Evolutionary conservation across 1,140 invertebrate species (phyloP), one percentile per base, ranked within the genome.

Genomic region (Teleogryllus occipitalis): DNA sequence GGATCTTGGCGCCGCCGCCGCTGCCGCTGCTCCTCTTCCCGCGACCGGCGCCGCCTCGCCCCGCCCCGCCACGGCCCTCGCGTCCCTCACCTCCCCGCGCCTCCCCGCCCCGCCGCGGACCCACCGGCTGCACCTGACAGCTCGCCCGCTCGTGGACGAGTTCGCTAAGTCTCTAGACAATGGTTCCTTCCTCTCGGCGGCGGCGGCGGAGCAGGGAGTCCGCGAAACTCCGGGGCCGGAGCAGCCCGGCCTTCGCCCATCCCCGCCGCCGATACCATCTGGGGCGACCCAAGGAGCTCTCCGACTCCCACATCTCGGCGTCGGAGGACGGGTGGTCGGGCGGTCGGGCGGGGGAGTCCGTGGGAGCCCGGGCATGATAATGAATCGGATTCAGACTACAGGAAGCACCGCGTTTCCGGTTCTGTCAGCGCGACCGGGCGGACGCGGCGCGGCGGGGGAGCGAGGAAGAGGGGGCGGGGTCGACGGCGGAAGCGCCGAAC

Each of bases 231-330:
- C 18, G 10, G 10, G 54, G 18, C 27, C 54, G 54, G 54, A 18
- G 49, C 49, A 54, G 10, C 54, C 54, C 54, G 10, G 10, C 54
- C 54, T 65, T 18, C 54, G 54, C 2, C 54, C 10, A 14, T 7
- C 2, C 18, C 10, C 10, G 54, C 54, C 54, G 54, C 54, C 54
- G 54, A 65, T 65, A 65, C 54, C 54, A 65, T 65, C 54, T 65
- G 54, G 54, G 54, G 54, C 54, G 54, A 65, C 54, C 54, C 54
- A 65, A 65, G 54, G 54, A 65, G 54, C 54, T 65, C 54, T 65
- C 54, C 54, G 54, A 65, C 54, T 65, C 54, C 54, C 54, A 65
- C 54, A 65, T 65, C 54, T 65, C 54, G 0, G 49, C 8, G 49
- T 54, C 49, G 49, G 49, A 8, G 15, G 49, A 54, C 8, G 49